Conservation (phyloP, 2,113 vertebrate species). For the Pavo muticus region DNA sequence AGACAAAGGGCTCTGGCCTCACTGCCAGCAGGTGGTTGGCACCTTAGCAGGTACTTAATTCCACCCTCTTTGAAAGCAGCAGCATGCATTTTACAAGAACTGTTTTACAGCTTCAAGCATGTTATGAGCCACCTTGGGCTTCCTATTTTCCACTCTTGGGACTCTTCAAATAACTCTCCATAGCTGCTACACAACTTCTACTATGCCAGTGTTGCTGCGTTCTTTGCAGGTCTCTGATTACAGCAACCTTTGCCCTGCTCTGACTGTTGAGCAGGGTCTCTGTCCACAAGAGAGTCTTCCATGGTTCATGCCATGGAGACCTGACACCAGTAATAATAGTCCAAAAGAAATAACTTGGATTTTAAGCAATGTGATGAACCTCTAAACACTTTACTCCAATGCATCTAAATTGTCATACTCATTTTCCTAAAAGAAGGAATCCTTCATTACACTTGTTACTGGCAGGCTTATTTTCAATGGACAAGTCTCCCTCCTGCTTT, state of each 20-base stretch:
- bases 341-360: neutral
- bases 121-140: neutral
- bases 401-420: neutral
- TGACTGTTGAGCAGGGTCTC: neutral
- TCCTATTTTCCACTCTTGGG: neutral
- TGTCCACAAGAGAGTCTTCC: neutral
- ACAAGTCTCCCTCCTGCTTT: neutral
- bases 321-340: neutral
- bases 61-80: neutral
- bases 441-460: neutral
- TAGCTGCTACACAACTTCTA: neutral
- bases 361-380: neutral
- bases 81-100: neutral
- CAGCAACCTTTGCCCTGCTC: neutral
- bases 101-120: neutral
- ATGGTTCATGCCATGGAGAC: rapidly evolving
- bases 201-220: neutral
- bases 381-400: neutral
- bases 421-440: neutral
- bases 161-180: neutral
- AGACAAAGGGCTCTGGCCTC: neutral
- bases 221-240: neutral
- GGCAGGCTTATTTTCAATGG: neutral
- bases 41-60: neutral
- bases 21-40: neutral